These are phyloP conservation scores for Drosophila robusta DNA, from an alignment of 2,888 invertebrate species.

Conservation along the genomic window DNA sequence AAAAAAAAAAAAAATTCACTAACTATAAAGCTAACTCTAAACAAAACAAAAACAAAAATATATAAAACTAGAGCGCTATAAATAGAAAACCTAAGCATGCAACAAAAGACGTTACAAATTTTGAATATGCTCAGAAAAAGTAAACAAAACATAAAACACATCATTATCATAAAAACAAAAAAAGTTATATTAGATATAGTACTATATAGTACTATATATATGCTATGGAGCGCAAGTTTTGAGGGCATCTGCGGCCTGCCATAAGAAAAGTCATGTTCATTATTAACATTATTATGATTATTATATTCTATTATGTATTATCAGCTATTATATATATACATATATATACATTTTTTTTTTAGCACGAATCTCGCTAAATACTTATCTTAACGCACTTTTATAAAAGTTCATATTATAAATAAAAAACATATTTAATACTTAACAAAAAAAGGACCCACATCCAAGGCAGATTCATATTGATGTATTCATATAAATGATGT, in stretches of 20 bases:
- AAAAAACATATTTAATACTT: slow-evolving; percentile 47
- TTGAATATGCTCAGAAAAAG: slow-evolving; percentile 42
- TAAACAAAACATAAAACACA: slow-evolving; percentile 5
- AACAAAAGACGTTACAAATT: slow-evolving; percentile 45
- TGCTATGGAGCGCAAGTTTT: slow-evolving; percentile 18
- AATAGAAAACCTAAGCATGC: slow-evolving; percentile 1
- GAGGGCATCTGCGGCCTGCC: slow-evolving; percentile 49
- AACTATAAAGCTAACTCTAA: slow-evolving; percentile 22
- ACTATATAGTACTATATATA: slow-evolving; percentile 12
- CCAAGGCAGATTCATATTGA: no score
- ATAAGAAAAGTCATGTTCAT: slow-evolving; percentile 63
- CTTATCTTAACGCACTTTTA: slow-evolving; percentile 46
- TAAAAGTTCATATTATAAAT: slow-evolving; percentile 32
- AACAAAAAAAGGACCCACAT: not conserved
- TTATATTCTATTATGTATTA: slow-evolving; percentile 41
- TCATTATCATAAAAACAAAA: not conserved
- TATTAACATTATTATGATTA: slow-evolving; percentile 49
- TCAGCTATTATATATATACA: slow-evolving; percentile 27
- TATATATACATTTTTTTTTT: slow-evolving; percentile 43
- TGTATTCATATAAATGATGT: not conserved
- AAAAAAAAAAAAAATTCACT: slow-evolving; percentile 7
- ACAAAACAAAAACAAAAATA: slow-evolving; percentile 3
- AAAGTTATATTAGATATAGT: slow-evolving; percentile 6
- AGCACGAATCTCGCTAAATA: slow-evolving; percentile 62
- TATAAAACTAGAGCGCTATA: slow-evolving; percentile 7